phyloP scores from a whole-genome alignment of 2,888 invertebrate species.

The Agonopterix subpropinquella region DNA sequence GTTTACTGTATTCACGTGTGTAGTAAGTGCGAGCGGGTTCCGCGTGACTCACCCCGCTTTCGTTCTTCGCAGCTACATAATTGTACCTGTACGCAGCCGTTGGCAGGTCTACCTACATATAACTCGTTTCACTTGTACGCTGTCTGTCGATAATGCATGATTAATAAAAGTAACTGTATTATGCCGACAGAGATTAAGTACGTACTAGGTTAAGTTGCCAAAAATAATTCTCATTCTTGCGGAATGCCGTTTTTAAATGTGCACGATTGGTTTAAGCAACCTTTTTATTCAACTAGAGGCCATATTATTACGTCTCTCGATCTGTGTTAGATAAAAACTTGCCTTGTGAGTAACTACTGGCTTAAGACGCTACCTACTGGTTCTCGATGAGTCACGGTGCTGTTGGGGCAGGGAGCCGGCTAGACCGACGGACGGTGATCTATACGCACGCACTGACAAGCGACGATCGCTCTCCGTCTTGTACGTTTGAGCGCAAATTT shows the following conservation, averaged over 20 bases:
- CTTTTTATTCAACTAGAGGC: too few species aligned
- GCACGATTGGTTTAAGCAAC: too few species aligned
- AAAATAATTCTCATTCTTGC: too few species aligned
- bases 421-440: not conserved
- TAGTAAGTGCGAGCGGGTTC: constrained; percentile 27
- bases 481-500: constrained; percentile 28
- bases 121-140: constrained; percentile 22
- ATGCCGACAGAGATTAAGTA: not conserved
- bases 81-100: constrained; percentile 23
- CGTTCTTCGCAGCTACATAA: constrained; percentile 50
- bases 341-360: too few species aligned
- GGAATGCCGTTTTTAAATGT: too few species aligned
- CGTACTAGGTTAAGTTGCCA: too few species aligned
- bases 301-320: too few species aligned
- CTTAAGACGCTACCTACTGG: not conserved
- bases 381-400: not conserved
- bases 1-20: constrained; percentile 13
- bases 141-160: constrained; percentile 3
- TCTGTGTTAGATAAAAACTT: too few species aligned
- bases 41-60: constrained; percentile 58
- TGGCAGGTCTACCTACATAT: constrained; percentile 14
- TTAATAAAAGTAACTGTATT: not conserved
- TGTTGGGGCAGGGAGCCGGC: not conserved
- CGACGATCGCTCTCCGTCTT: not conserved
- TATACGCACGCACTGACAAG: constrained; percentile 8